These are phyloP conservation scores for Aphidius colemani DNA, from an alignment of 2,888 invertebrate genomes.

Conservation along the genomic window DNA sequence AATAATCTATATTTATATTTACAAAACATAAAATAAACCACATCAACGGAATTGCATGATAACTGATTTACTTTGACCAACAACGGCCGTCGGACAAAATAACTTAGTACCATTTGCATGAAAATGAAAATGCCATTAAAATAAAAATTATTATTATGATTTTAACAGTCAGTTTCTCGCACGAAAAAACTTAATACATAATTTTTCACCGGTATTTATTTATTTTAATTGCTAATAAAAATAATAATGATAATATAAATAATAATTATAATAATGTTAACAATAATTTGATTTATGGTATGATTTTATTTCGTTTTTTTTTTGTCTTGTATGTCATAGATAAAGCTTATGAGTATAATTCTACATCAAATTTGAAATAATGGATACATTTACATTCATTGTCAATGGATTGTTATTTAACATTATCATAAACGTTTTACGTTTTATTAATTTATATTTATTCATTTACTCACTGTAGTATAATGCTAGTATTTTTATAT, in stretches of 20 bases:
- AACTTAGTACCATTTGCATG: no score
- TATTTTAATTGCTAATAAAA: background rate
- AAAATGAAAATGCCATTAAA: no score
- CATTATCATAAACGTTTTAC: conserved; percentile 30
- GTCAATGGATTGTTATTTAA: conserved; percentile 57
- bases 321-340: conserved; percentile 55
- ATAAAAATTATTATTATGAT: background rate
- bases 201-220: no score
- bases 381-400: conserved; percentile 62
- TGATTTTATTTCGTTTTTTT: conserved; percentile 57
- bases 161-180: background rate
- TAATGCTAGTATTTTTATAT: conserved; percentile 34
- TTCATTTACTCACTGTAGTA: conserved; percentile 25
- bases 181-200: no score
- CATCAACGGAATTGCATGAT: no score
- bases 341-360: conserved; percentile 61
- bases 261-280: conserved; percentile 11
- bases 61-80: no score
- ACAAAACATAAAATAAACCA: no score
- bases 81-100: no score
- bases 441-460: conserved; percentile 17
- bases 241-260: conserved; percentile 23
- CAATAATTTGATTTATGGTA: conserved; percentile 51
- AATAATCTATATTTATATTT: no score
- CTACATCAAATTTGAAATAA: conserved; percentile 60